Evolutionary conservation across 2,113 vertebrate species (phyloP), one percentile per base, ranked within the genome.

Genomic region (Sardina pilchardus): DNA sequence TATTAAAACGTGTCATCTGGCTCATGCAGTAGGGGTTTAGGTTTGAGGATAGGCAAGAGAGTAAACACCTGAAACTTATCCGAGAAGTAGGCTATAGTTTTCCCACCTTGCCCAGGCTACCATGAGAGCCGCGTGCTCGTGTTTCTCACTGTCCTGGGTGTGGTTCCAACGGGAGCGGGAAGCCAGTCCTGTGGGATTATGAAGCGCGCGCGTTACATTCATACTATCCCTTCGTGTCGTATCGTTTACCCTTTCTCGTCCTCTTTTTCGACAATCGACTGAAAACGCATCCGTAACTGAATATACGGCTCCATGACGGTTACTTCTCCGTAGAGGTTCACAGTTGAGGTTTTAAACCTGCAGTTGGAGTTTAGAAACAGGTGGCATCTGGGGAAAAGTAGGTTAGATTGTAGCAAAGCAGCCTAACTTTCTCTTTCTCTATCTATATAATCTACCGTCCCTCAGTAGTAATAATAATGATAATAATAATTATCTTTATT

Each of bases 171-270:
- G 92, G 92, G 93, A 94, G 93, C 87, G 90, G 91, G 92, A 90
- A 93, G 92, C 93, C 94, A 94, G 93, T 94, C 93, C 92, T 91
- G 84, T 89, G 93, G 93, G 93, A 94, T 94, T 94, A 93, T 91
- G 90, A 26, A 81, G 82, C 81, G 82, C 26, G 80, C 83, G 56
- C 80, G 59, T 92, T 91, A 87, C 93, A 94, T 92, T 93, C 94
- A 95, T 93, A 94, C 92, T 93, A 95, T 95, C 94, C 92, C 92
- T 83, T 86, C 45, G 89, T 91, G 92, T 92, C 91, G 90, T 94
- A 95, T 95, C 93, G 83, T 91, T 95, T 96, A 94, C 94, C 85
- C 90, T 90, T 90, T 86, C 91, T 91, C 81, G 89, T 87, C 93
- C 92, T 90, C 88, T 88, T 93, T 94, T 90, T 88, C 91, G 90